phyloP scores from a whole-genome alignment of 2,797 vertebrate species.

The Oophaga sylvatica region DNA sequence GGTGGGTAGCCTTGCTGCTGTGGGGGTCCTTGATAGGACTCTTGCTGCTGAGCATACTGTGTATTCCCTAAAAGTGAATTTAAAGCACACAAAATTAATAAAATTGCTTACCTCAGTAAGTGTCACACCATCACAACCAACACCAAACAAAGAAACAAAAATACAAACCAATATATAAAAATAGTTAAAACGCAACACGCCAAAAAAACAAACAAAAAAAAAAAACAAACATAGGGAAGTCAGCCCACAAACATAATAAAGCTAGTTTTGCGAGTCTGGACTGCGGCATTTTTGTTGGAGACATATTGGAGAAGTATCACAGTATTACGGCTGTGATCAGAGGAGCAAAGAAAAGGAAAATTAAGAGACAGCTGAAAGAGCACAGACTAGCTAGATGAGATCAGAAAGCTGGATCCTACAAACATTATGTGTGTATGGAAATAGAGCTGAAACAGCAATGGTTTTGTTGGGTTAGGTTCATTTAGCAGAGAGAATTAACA shows the following conservation, averaged over 20 bases:
- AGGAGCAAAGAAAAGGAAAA: constrained; percentile 77
- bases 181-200: constrained; percentile 73
- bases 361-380: constrained; percentile 82
- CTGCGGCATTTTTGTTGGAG: constrained; percentile 75
- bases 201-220: constrained; percentile 75
- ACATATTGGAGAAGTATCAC: constrained; percentile 77
- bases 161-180: constrained; percentile 64
- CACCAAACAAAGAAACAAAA: constrained; percentile 75
- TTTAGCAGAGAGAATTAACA: constrained; percentile 68
- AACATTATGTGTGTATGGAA: constrained; percentile 73
- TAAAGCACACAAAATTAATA: constrained; percentile 60
- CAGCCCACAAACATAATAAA: constrained; percentile 82
- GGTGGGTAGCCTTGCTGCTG: constrained; percentile 94
- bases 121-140: constrained; percentile 71
- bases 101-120: neutral
- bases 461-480: constrained; percentile 71
- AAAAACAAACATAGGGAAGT: constrained; percentile 78
- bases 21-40: constrained; percentile 94
- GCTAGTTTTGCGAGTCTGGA: constrained; percentile 78
- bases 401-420: constrained; percentile 83
- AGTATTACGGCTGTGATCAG: constrained; percentile 75
- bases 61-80: constrained; percentile 85
- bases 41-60: constrained; percentile 95
- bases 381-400: constrained; percentile 83
- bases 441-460: constrained; percentile 68